phyloP scores from a whole-genome alignment of 2,797 vertebrate genomes.

The Oceanodroma leucorhoa region DNA sequence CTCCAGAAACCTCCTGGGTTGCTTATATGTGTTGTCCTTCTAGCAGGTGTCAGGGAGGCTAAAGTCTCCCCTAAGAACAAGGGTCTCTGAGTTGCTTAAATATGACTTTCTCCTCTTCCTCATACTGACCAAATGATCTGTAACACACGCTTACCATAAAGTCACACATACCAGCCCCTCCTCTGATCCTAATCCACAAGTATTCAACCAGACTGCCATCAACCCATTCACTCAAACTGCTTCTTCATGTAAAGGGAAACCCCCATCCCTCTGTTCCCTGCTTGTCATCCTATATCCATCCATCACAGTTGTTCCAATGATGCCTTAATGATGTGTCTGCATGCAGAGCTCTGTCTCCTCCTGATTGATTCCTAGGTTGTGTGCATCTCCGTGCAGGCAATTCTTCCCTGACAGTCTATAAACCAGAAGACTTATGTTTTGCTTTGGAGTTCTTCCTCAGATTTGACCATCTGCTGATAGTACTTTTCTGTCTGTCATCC shows the following conservation, averaged over 20 bases:
- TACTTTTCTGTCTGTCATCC: not conserved
- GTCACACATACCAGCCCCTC: not conserved
- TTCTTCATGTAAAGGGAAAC: not conserved
- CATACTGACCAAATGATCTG: not conserved
- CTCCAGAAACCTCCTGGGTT: not conserved
- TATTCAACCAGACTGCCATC: not conserved
- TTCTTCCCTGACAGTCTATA: slow-evolving; percentile 1
- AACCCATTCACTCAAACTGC: not conserved
- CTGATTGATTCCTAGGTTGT: not conserved
- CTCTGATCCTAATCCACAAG: not conserved
- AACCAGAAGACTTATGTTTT: slow-evolving; percentile 35
- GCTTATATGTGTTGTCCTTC: not conserved
- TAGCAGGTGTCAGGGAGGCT: not conserved
- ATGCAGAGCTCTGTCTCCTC: not conserved
- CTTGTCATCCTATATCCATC: not conserved
- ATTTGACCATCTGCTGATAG: slow-evolving; percentile 23
- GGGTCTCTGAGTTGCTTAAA: not conserved
- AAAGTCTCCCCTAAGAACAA: not conserved
- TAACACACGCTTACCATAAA: accelerated
- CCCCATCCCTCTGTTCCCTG: not conserved
- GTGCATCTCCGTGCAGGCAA: not conserved
- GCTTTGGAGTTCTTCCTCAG: not conserved
- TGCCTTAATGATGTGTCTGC: not conserved
- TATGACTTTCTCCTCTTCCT: not conserved
- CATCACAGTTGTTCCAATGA: not conserved